phyloP scores from a whole-genome alignment of 2,888 invertebrate genomes.

The Syritta pipiens region DNA sequence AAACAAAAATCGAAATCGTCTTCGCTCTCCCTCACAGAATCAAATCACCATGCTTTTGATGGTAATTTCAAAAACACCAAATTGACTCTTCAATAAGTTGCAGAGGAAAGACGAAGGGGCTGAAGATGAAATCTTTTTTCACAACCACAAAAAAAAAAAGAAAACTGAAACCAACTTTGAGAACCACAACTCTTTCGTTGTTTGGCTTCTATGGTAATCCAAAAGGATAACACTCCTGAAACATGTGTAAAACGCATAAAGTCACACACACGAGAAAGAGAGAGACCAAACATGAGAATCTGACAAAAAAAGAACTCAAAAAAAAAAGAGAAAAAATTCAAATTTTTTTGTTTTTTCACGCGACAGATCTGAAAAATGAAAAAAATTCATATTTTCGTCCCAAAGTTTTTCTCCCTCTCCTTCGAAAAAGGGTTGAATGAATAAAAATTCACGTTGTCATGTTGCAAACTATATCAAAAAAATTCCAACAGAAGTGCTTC shows the following conservation, averaged over 20 bases:
- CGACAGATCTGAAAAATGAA: constrained; percentile 39
- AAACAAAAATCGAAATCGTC: constrained; percentile 40
- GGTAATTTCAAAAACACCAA: constrained; percentile 50
- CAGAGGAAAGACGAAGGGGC: too few relatives aligned
- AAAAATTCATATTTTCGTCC: constrained; percentile 52
- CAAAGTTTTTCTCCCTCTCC: constrained; percentile 15
- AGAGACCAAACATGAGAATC: not conserved
- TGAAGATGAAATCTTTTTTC: too few relatives aligned
- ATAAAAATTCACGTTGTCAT: constrained; percentile 54
- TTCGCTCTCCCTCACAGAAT: constrained; percentile 11
- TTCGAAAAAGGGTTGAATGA: constrained; percentile 42
- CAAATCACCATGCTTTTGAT: constrained; percentile 31
- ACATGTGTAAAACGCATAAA: constrained; percentile 61
- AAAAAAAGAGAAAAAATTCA: constrained; percentile 32
- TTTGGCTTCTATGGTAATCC: constrained; percentile 36
- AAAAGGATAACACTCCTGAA: constrained; percentile 46
- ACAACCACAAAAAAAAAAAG: not conserved
- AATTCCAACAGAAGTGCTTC: constrained; percentile 13
- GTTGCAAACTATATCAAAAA: constrained; percentile 46
- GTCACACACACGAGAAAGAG: not conserved
- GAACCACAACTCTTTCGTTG: not conserved
- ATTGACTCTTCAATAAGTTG: constrained; percentile 60
- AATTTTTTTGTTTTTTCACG: too few relatives aligned
- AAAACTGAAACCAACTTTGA: too few relatives aligned
- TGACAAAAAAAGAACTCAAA: constrained; percentile 16